Evolutionary conservation across 2,888 invertebrate genomes (phyloP), one percentile per base, ranked within the genome.

Genomic region (Leptopilina myrica): DNA sequence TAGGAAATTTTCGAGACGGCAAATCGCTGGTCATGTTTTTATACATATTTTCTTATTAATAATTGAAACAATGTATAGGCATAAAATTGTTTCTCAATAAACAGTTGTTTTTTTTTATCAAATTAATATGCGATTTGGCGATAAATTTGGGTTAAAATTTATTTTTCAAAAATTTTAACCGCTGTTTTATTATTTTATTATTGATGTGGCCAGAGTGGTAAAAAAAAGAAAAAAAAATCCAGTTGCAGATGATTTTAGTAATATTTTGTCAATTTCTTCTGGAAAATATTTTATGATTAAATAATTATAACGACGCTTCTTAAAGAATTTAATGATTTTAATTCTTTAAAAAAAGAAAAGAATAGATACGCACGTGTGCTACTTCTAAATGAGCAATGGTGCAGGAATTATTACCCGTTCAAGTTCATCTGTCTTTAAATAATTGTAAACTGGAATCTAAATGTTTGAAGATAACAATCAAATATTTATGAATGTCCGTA

Each of bases 391-490:
- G 81, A n/a, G 6, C 43, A 94, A 94, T 84, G 93, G 93, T 79
- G 92, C 88, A 81, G 94, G 93, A n/a, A 93, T 92, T 78, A 93
- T 92, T 86, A 95, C 92, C 80, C 93, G 92, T 86, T 90, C 89
- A 69, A 94, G 93, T 66, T 93, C 92, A 85, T 94, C 94, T 89
- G 95, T 93, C 86, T 94, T 93, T 84, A 96, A 92, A 91, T 96
- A 95, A 79, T 93, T 90, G 91, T 95, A 96, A 82, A 96, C 93
- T 77, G 96, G 95, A 90, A 95, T 95, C 95, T 95, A 82, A 79
- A 85, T 81, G n/a, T 78, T 59, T 56, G 26, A 15, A 65, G 9
- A 77, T 12, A 78, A 62, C 79, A 9, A 77, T n/a, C 33, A 77
- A 53, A 56, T 53, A 20, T 6, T 26, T 56, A 20, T 33, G 14